These are phyloP conservation scores for Odontesthes bonariensis DNA, from an alignment of 2,113 vertebrate genomes.

Conservation along the genomic window DNA sequence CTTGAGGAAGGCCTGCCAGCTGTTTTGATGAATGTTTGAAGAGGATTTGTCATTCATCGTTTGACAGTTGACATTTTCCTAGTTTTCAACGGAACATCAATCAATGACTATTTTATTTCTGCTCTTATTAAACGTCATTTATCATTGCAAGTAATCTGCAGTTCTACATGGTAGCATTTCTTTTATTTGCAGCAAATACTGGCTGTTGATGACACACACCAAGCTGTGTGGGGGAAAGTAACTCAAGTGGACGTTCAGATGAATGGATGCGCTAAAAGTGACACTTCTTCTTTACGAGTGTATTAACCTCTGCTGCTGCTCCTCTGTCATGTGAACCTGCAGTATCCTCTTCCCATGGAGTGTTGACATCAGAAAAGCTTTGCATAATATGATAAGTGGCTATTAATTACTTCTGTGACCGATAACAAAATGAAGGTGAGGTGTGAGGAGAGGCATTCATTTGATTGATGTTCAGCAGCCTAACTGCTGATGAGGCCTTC, in stretches of 20 bases:
- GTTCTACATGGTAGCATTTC: slow-evolving; percentile 15
- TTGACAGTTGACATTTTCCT: slow-evolving; percentile 46
- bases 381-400: slow-evolving; percentile 68
- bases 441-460: slow-evolving; percentile 45
- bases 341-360: slow-evolving; percentile 46
- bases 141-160: slow-evolving; percentile 16
- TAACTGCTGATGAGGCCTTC: slow-evolving; percentile 37
- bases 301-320: slow-evolving; percentile 48
- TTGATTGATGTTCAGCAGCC: slow-evolving; percentile 57
- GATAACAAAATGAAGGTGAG: slow-evolving; percentile 70
- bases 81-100: slow-evolving; percentile 20
- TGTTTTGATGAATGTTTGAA: slow-evolving; percentile 22
- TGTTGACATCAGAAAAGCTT: slow-evolving; percentile 63
- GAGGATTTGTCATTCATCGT: slow-evolving; percentile 37
- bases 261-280: slow-evolving; percentile 37
- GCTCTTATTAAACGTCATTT: slow-evolving; percentile 20
- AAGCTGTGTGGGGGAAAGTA: neutral
- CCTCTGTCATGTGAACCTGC: slow-evolving; percentile 36
- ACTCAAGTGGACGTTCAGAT: slow-evolving; percentile 9
- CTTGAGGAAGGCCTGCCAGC: neutral
- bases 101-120: slow-evolving; percentile 37
- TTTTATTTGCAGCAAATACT: neutral
- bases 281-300: slow-evolving; percentile 39
- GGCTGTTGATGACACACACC: neutral
- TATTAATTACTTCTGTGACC: slow-evolving; percentile 74